These are phyloP conservation scores for Rhinolophus sinicus DNA, from an alignment of 2,113 vertebrate species.

Conservation along the genomic window DNA sequence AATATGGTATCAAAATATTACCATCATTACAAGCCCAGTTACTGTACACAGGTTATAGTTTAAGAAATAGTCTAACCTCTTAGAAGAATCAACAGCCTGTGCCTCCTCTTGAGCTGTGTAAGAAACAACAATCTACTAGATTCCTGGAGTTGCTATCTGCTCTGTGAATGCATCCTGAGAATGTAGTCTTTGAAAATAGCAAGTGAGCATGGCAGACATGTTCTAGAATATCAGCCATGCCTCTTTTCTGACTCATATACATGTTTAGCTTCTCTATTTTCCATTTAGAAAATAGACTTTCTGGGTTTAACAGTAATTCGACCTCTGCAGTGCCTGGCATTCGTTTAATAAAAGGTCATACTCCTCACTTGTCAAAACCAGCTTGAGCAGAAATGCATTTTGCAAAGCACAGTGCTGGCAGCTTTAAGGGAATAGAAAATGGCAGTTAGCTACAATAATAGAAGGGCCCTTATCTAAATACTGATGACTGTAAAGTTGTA, in stretches of 20 bases:
- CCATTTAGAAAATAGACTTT: constrained; percentile 59
- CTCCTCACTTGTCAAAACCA: constrained; percentile 53
- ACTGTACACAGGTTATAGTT: constrained; percentile 49
- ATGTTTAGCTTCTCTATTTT: constrained; percentile 57
- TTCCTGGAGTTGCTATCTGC: background rate
- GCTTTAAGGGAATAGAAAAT: background rate
- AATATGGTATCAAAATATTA: constrained; percentile 62
- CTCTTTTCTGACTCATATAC: constrained; percentile 15
- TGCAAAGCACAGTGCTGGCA: background rate
- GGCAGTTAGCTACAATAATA: background rate
- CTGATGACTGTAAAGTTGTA: background rate
- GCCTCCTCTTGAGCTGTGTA: background rate
- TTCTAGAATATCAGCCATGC: constrained; percentile 37
- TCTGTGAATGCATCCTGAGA: constrained; percentile 10
- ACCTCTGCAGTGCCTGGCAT: background rate
- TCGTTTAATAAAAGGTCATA: constrained; percentile 56
- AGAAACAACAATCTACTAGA: background rate
- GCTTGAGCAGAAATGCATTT: constrained; percentile 12
- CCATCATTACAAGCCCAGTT: constrained; percentile 52
- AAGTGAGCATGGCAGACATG: background rate
- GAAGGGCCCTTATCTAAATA: background rate
- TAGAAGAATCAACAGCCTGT: constrained; percentile 26
- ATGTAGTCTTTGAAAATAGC: constrained; percentile 14
- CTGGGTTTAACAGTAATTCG: constrained; percentile 35
- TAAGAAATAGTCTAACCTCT: constrained; percentile 61